phyloP scores from a whole-genome alignment of 2,888 invertebrate genomes.

The Tenthredo scrophulariae region DNA sequence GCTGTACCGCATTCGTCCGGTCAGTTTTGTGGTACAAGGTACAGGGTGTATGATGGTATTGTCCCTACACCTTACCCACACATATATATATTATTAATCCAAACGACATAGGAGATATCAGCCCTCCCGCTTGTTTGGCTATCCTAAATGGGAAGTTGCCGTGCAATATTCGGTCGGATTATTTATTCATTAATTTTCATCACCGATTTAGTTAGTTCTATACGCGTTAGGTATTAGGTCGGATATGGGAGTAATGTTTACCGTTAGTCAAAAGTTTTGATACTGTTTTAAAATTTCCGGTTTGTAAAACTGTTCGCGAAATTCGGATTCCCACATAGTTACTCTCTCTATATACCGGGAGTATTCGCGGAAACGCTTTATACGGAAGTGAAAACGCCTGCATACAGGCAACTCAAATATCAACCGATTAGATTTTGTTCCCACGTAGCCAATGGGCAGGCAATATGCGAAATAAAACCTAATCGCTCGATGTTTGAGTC shows the following conservation, averaged over 20 bases:
- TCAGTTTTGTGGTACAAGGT: background rate
- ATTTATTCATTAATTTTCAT: constrained; percentile 71
- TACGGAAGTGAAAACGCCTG: too few species aligned
- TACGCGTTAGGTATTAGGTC: background rate
- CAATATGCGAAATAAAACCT: too few species aligned
- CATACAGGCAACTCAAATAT: too few species aligned
- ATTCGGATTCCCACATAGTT: background rate
- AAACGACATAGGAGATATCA: constrained; percentile 39
- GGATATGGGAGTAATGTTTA: background rate
- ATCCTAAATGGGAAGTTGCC: constrained; percentile 61
- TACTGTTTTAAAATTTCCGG: background rate
- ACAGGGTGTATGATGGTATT: background rate
- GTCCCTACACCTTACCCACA: background rate
- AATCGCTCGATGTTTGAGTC: too few species aligned
- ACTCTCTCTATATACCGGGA: too few species aligned
- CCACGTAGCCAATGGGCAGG: too few species aligned
- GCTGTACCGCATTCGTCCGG: background rate
- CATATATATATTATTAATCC: constrained; percentile 21
- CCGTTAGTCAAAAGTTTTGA: background rate
- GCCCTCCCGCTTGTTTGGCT: constrained; percentile 29
- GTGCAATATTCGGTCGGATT: constrained; percentile 68
- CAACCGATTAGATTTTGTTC: too few species aligned
- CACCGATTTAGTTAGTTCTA: constrained; percentile 44
- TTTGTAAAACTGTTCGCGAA: background rate
- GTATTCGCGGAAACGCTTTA: too few species aligned